phyloP scores from a whole-genome alignment of 1,140 invertebrate species.

The Philopotamus ludificatus region DNA sequence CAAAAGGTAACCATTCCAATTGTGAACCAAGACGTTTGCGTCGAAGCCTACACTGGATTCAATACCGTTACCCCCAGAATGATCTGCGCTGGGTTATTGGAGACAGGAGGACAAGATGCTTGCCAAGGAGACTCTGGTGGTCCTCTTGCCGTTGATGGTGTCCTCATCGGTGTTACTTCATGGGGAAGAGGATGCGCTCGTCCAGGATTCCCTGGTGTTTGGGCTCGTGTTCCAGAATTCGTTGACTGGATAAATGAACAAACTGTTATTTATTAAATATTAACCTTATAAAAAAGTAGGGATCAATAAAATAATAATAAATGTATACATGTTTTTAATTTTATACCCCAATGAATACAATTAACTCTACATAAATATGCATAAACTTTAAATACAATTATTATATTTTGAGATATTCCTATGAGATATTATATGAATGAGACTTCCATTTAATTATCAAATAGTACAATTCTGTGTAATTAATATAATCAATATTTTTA shows the following conservation, averaged over 20 bases:
- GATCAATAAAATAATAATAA: too few relatives aligned
- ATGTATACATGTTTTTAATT: too few relatives aligned
- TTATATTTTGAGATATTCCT: too few relatives aligned
- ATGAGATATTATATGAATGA: too few relatives aligned
- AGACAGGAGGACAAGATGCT: constrained; percentile 53
- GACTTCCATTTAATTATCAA: too few relatives aligned
- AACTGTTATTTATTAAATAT: too few relatives aligned
- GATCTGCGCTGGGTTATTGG: constrained; percentile 46
- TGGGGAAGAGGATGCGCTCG: constrained; percentile 72
- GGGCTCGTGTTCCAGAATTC: constrained; percentile 66
- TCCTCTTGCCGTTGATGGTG: constrained; percentile 55
- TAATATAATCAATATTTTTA: too few relatives aligned
- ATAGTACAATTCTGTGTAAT: too few relatives aligned
- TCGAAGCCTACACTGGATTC: constrained; percentile 45
- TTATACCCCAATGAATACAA: too few relatives aligned
- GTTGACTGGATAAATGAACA: constrained; percentile 50
- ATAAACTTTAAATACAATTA: too few relatives aligned
- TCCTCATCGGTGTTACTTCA: constrained; percentile 65
- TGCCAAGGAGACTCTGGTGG: constrained; percentile 70
- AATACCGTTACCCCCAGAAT: constrained; percentile 46
- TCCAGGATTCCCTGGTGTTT: constrained; percentile 71
- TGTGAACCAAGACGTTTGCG: constrained; percentile 40
- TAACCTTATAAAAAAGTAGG: too few relatives aligned
- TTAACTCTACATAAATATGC: too few relatives aligned
- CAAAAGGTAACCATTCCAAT: constrained; percentile 21